Base-by-base conservation (phyloP, 2,797 vertebrate species). In the Sebastes steindachneri region DNA sequence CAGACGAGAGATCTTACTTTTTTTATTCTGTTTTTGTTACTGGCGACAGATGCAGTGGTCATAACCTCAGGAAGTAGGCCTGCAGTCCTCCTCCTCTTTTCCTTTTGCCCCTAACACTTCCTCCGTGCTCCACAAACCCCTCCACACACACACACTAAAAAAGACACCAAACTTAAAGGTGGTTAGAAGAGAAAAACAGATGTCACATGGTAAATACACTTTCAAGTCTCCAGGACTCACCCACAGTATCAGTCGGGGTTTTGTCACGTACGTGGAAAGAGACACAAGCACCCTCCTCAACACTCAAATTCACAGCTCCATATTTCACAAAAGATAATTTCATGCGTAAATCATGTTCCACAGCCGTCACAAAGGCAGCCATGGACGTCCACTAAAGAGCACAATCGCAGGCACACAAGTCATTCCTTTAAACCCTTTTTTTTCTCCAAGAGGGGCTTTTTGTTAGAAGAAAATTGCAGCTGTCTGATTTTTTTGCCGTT, bases 141-240 rank as follows among this genome's bases (percentile, higher is more conserved):
- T 23, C 33, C 63, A 70, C 66, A 66, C 59, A 68, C 62, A 51
- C 14, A 69, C 67, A 15, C 59, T 53, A 26, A 79, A 73, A 68
- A 65, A 65, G 23, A 79, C 77, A 75, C 54, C 64, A 69, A 63
- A 77, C 48, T 3, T 55, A 29, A 83, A 85, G 60, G 58, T 2
- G 31, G 45, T 75, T 60, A 7, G 60, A 45, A 80, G 81, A 75
- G 79, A 54, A 76, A 80, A 89, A 72, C 83, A 89, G 88, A 92
- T 83, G 86, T 87, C 78, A 31, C 28, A 58, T 8, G 10, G 33
- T 33, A 58, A 14, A 63, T 63, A 7, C 12, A 23, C 69, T 82
- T 68, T 82, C 37, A 68, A 29, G 35, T 68, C 69, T 35, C n/a
- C 55, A 41, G 48, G 45, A 68, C 1, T 45, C 75, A 14, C 64